These are phyloP conservation scores for Andrena haemorrhoa DNA, from an alignment of 2,888 invertebrate genomes.

Conservation along the genomic window DNA sequence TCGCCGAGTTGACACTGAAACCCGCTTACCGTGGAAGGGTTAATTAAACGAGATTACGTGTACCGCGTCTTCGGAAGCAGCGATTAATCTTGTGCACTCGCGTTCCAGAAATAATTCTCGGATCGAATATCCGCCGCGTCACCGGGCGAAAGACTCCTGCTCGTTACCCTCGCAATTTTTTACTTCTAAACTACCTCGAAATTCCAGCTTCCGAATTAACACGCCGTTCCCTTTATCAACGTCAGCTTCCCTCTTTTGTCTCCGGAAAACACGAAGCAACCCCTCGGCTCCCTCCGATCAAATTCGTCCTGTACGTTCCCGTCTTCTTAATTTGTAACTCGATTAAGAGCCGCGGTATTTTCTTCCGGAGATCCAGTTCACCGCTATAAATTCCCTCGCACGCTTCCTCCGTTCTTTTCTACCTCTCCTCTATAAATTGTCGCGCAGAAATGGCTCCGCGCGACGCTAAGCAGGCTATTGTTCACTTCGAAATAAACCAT, in stretches of 20 bases:
- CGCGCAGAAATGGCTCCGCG: background rate
- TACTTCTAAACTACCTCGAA: background rate
- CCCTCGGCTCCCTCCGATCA: background rate
- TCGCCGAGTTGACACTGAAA: constrained; percentile 22
- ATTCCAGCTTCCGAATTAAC: constrained; percentile 6
- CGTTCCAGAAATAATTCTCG: constrained; percentile 28
- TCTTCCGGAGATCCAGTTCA: background rate
- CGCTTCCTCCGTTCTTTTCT: background rate
- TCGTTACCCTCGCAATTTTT: constrained; percentile 2
- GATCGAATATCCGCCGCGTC: constrained; percentile 8
- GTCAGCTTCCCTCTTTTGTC: background rate
- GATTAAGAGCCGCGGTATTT: constrained; percentile 9
- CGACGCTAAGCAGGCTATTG: background rate
- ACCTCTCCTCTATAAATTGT: constrained; percentile 1
- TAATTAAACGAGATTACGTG: constrained; percentile 32
- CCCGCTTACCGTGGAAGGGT: constrained; percentile 3
- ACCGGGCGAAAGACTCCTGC: background rate
- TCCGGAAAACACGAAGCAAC: background rate
- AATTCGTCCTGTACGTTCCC: constrained; percentile 7
- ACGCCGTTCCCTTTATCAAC: constrained; percentile 3
- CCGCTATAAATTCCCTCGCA: constrained; percentile 38
- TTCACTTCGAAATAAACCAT: background rate
- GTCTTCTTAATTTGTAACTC: constrained; percentile 34
- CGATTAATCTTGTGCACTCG: constrained; percentile 31
- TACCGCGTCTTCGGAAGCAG: background rate